Evolutionary conservation across 2,888 invertebrate genomes (phyloP).

Genomic region (Quadroppia sp.): DNA sequence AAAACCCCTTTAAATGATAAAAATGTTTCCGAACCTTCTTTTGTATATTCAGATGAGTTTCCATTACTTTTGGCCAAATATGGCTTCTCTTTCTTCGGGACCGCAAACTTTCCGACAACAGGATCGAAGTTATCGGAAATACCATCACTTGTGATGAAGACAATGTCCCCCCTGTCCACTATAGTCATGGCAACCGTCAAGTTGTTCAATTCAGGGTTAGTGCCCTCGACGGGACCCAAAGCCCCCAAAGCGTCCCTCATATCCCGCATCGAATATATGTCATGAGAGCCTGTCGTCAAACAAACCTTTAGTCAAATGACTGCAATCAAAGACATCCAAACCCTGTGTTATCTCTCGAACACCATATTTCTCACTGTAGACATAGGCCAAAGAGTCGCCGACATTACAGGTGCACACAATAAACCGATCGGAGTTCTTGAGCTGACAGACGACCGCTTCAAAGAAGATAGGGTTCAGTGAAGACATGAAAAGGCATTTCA

Average conservation of each 20-base stretch:
- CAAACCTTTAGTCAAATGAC: not conserved
- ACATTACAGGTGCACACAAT: conserved; percentile 81
- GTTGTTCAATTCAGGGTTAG: conserved; percentile 78
- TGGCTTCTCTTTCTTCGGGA: conserved; percentile 51
- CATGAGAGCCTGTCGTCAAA: conserved; percentile 61
- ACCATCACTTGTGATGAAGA: conserved; percentile 83
- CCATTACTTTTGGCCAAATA: conserved; percentile 37
- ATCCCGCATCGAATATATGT: conserved; percentile 73
- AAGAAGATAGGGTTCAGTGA: not conserved
- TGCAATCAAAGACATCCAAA: conserved; percentile 48
- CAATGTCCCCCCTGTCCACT: conserved; percentile 72
- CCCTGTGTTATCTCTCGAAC: conserved; percentile 75
- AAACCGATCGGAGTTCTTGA: conserved; percentile 56
- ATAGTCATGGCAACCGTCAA: conserved; percentile 77
- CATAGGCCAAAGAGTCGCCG: conserved; percentile 82
- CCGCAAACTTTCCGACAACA: conserved; percentile 79
- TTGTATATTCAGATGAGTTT: not conserved
- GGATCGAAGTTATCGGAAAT: conserved; percentile 87
- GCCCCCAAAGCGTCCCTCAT: conserved; percentile 86
- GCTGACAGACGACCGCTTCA: conserved; percentile 47
- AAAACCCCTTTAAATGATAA: no score
- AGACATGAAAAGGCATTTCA: not conserved
- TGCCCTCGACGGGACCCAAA: conserved; percentile 77
- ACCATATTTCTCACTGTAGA: conserved; percentile 70
- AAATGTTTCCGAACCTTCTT: not conserved